A percentile compares a stretch with the other conserved stretches of the same genome.
Conservation (phyloP, 2,888 invertebrate species). For the Dendrolimus pini region DNA sequence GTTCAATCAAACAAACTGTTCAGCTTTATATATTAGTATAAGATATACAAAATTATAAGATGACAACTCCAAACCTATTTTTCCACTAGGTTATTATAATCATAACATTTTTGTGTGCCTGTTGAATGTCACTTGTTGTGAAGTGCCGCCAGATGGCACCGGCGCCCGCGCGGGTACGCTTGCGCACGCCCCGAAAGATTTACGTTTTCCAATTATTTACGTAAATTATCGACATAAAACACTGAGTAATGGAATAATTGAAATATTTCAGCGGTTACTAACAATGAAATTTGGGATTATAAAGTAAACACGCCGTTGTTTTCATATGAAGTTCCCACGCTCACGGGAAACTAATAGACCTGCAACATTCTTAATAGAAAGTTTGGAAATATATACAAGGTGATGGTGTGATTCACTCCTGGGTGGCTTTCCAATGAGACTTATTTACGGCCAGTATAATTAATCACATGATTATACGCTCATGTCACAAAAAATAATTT, state of each 20-base stretch:
- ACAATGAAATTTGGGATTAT: slow-evolving; percentile 22
- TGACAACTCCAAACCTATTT: no score
- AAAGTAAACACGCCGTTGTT: slow-evolving; percentile 22
- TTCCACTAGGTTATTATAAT: background rate
- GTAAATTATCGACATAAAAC: slow-evolving; percentile 10
- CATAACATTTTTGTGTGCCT: background rate
- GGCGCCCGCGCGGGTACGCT: slow-evolving; percentile 2
- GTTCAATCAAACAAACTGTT: no score
- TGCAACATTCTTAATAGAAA: background rate
- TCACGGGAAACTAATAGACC: background rate
- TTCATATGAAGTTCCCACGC: slow-evolving; percentile 4
- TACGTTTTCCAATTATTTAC: slow-evolving; percentile 13
- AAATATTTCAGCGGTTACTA: slow-evolving; percentile 31
- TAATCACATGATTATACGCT: no score
- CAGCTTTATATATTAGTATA: no score
- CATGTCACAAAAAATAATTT: no score
- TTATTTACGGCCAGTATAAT: no score
- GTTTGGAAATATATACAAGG: background rate
- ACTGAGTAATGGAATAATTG: slow-evolving; percentile 29
- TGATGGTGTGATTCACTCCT: no score
- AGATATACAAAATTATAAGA: no score
- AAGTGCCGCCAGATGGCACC: slow-evolving; percentile 9
- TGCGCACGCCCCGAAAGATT: slow-evolving; percentile 12
- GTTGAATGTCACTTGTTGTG: background rate
- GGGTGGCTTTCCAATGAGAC: no score